Percentiles rank a stretch among this genome's conserved stretches.
These are phyloP conservation scores for Neotoxoptera formosana DNA, from an alignment of 1,140 invertebrate species.

Conservation along the genomic window DNA sequence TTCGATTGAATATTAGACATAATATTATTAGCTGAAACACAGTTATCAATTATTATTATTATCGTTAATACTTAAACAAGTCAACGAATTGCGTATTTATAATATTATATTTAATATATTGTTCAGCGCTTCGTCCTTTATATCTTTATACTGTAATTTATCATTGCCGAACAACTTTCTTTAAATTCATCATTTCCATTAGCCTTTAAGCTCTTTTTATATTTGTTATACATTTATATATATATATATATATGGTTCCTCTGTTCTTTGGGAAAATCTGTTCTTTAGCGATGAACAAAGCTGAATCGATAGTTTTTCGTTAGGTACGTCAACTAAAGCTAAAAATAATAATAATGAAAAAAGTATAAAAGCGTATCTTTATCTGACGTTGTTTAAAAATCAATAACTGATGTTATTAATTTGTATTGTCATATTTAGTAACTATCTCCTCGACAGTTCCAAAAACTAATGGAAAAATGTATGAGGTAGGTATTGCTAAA, in stretches of 20 bases:
- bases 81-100: not conserved
- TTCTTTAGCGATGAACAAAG: not conserved
- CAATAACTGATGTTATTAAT: not conserved
- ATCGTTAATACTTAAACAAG: not conserved
- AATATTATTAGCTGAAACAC: no score
- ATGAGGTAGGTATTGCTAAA: not conserved
- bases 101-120: not conserved
- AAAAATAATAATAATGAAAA: not conserved
- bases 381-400: not conserved
- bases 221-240: no score
- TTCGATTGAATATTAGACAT: not conserved
- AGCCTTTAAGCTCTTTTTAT: slow-evolving; percentile 14
- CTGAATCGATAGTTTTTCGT: not conserved
- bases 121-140: not conserved
- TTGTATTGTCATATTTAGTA: not conserved
- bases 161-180: not conserved
- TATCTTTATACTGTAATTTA: not conserved
- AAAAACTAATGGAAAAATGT: not conserved
- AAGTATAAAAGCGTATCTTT: not conserved
- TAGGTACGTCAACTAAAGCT: not conserved
- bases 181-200: slow-evolving; percentile 10
- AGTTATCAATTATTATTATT: no score
- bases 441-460: not conserved
- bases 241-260: not conserved
- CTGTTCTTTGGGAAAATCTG: not conserved